Evolutionary conservation across 2,888 invertebrate genomes (phyloP), one percentile per base, ranked within the genome.

Genomic region (Troglohyphantes excavatus): DNA sequence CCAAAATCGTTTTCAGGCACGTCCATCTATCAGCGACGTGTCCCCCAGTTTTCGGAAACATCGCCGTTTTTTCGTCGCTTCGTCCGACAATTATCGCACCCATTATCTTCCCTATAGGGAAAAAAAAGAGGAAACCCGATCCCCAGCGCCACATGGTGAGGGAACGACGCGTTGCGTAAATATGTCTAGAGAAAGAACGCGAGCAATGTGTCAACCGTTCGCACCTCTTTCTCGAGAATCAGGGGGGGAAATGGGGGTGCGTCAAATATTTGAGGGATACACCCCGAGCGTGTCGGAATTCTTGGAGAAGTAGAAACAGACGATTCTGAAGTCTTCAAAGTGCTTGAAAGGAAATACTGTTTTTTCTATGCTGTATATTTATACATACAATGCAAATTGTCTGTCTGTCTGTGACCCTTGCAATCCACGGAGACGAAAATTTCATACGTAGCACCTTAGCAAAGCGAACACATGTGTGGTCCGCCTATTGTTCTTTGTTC

Each of bases 71-170:
- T 53, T 53, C 53, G 3, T 11, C 33, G 13, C 33, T 9, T 33
- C 33, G 33, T 33, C 33, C 53, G 53, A n/a, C 53, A 53, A 53
- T 53, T 53, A 53, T 53, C 53, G 53, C n/a, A n/a, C 53, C 53
- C 53, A 53, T 53, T 53, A 53, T 53, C 53, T 53, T 17, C 13
- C 5, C n/a, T n/a, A 53, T n/a, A 53, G 5, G 17, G 39, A 53
- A 53, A 53, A 53, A 53, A 53, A 53, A 53, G n/a, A 53, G 9
- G 88, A 68, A 88, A 88, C 21, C 21, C 70, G 82, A 88, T 46
- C 75, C 75, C 75, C 23, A 70, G 61, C 59, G 81, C 88, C 88
- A 88, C 88, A 88, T 88, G 88, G 88, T 63, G 88, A 23, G 82
- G 59, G 53, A 53, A 19, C 19, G 70, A 73, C 53, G 82, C 75